Percentiles rank a stretch among this genome's conserved stretches.
phyloP scores from a whole-genome alignment of 37 sponge, comb jelly and placozoan species.

The Agelas oroides region DNA sequence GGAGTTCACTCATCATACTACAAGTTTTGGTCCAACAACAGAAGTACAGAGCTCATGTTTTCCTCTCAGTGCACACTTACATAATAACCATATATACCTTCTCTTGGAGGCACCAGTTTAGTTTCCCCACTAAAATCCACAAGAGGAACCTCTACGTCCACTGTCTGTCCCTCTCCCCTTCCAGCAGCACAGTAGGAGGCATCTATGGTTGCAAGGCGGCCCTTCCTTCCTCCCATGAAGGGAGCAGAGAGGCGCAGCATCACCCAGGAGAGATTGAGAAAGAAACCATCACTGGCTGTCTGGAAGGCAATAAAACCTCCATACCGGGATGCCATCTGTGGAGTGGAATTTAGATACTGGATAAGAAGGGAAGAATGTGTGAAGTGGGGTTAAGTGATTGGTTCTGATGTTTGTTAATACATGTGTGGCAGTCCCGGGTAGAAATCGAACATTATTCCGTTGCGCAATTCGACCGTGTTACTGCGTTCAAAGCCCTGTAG shows the following conservation, averaged over 20 bases:
- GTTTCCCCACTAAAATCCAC: slow-evolving; percentile 63
- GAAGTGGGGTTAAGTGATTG: background rate
- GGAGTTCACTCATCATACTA: no score
- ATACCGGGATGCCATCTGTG: slow-evolving; percentile 16
- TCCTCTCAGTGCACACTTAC: no score
- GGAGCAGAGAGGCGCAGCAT: slow-evolving; percentile 69
- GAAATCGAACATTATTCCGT: no score
- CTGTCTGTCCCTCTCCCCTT: background rate
- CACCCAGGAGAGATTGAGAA: slow-evolving; percentile 85
- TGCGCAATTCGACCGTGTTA: no score
- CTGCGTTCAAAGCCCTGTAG: no score
- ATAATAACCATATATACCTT: no score
- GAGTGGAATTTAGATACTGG: no score
- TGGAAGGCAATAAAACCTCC: background rate
- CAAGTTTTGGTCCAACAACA: no score
- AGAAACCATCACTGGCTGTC: slow-evolving; percentile 86
- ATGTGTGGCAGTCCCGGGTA: no score
- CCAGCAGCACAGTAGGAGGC: slow-evolving; percentile 55
- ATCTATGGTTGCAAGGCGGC: slow-evolving; percentile 40
- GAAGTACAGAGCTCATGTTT: no score
- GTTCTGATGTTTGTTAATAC: no score
- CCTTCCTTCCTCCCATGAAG: slow-evolving; percentile 41
- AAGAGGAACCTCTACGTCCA: slow-evolving; percentile 35
- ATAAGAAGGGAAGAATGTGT: background rate
- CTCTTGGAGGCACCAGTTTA: slow-evolving; percentile 32